Percentiles rank a stretch among this genome's conserved stretches.
Conservation (phyloP, 2,888 invertebrate genomes). For the Calliphora vomitoria region DNA sequence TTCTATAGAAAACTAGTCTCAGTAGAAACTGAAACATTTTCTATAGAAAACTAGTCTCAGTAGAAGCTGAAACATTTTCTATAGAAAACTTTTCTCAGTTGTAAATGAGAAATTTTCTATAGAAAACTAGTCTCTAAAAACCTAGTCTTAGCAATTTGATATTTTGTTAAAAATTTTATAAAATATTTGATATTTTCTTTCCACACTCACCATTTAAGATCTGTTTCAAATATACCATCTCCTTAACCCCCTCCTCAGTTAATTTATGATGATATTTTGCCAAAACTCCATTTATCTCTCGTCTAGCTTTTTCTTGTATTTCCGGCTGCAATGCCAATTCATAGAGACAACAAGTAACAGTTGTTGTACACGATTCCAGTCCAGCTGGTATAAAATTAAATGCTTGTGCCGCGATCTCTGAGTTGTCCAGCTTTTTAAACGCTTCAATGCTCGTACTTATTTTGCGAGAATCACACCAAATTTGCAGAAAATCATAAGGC, state of each 20-base stretch:
- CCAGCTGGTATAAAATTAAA: conserved; percentile 85
- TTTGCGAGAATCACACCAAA: conserved; percentile 85
- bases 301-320: conserved; percentile 77
- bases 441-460: conserved; percentile 71
- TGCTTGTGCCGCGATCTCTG: conserved; percentile 82
- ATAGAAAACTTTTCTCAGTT: too few species aligned
- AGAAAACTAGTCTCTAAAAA: background rate
- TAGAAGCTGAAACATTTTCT: background rate
- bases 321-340: conserved; percentile 81
- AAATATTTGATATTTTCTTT: too few species aligned
- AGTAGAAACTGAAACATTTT: background rate
- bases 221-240: conserved; percentile 80
- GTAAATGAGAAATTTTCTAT: background rate
- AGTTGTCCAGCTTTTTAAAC: conserved; percentile 76
- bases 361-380: conserved; percentile 88
- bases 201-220: conserved; percentile 80
- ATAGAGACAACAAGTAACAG: conserved; percentile 85
- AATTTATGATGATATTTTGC: conserved; percentile 76
- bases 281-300: conserved; percentile 78
- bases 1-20: background rate
- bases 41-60: background rate
- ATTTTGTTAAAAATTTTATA: too few species aligned
- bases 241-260: conserved; percentile 77
- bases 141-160: too few species aligned
- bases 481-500: conserved; percentile 86